These are phyloP conservation scores for Oreamnos americanus DNA, from an alignment of 2,113 vertebrate species.

Conservation along the genomic window DNA sequence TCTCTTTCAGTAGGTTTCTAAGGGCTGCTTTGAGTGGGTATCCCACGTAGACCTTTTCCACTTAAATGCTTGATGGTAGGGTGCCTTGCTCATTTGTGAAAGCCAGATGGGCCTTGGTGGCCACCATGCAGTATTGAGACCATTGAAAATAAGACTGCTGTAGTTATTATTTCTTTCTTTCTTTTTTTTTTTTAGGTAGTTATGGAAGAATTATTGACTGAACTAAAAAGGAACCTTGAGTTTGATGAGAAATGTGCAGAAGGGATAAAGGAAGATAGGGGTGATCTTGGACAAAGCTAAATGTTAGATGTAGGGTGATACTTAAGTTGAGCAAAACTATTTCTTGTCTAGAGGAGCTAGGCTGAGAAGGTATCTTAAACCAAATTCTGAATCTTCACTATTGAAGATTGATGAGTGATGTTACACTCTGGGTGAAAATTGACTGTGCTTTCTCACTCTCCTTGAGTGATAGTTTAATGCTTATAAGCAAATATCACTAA, in stretches of 20 bases:
- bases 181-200: background rate
- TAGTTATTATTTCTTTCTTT: background rate
- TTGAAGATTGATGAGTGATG: background rate
- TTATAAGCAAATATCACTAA: background rate
- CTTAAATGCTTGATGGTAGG: background rate
- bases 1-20: background rate
- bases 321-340: background rate
- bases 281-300: background rate
- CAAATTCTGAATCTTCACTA: background rate
- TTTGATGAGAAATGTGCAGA: constrained; percentile 14
- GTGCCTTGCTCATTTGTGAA: background rate
- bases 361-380: background rate
- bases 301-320: background rate
- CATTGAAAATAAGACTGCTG: background rate
- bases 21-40: background rate
- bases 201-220: background rate
- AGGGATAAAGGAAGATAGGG: background rate
- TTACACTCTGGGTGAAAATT: background rate
- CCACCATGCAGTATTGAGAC: background rate
- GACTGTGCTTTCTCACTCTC: background rate
- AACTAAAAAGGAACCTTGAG: background rate
- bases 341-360: background rate
- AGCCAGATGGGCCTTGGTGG: background rate
- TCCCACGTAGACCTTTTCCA: background rate
- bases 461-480: background rate